Percentiles rank a stretch among this genome's conserved stretches.
Evolutionary conservation across 2,113 vertebrate species (phyloP).

Genomic region (Nothobranchius furzeri): DNA sequence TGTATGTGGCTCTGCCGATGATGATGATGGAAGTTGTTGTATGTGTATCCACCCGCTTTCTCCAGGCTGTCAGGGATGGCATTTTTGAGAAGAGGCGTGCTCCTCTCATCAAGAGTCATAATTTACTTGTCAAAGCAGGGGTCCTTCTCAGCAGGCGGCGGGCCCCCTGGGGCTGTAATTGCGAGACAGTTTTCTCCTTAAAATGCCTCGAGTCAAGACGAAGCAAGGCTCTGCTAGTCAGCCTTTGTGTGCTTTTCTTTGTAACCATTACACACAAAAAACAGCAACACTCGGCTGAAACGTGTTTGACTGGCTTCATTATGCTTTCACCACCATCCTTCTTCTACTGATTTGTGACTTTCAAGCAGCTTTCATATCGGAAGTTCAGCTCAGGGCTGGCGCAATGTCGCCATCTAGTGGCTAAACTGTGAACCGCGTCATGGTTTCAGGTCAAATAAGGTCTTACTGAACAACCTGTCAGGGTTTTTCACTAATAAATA

Average conservation of each 20-base stretch:
- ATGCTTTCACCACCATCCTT: conserved; percentile 61
- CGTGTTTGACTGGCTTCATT: conserved; percentile 51
- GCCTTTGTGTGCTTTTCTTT: conserved; percentile 60
- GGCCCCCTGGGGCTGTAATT: conserved; percentile 70
- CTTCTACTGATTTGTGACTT: conserved; percentile 42
- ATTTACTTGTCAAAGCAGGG: conserved; percentile 79
- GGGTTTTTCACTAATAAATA: not conserved
- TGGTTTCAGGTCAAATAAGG: conserved; percentile 3
- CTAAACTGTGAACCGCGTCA: not conserved
- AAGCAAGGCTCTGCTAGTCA: conserved; percentile 47
- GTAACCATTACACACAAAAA: conserved; percentile 60
- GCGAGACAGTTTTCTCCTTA: conserved; percentile 58
- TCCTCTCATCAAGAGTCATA: conserved; percentile 75
- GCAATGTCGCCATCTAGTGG: conserved; percentile 72
- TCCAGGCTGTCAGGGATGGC: conserved; percentile 70
- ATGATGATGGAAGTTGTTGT: conserved; percentile 68
- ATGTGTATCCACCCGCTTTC: conserved; percentile 61
- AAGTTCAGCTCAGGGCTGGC: conserved; percentile 22
- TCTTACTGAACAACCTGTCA: not conserved
- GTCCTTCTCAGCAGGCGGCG: conserved; percentile 60
- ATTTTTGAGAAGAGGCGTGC: conserved; percentile 60
- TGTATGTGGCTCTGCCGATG: conserved; percentile 58
- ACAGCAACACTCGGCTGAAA: conserved; percentile 49
- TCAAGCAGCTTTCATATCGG: conserved; percentile 30
- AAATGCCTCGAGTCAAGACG: conserved; percentile 69